Conservation (phyloP, 37 sponge, comb jelly and placozoan species). For the Cliona cf. orientalis region DNA sequence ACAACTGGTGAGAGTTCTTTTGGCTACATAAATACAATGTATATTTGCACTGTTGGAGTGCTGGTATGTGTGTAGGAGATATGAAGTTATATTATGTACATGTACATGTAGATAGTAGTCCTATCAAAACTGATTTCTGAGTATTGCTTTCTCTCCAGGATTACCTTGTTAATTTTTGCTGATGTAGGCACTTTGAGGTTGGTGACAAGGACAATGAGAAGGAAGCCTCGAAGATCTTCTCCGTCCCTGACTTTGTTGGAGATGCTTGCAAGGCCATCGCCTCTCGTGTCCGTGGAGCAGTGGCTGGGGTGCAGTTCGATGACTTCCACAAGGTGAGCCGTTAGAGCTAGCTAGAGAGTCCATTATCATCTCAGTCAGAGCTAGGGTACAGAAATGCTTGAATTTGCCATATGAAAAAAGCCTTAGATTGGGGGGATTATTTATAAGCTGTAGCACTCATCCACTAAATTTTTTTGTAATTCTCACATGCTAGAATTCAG, state of each 20-base stretch:
- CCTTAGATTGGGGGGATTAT: not conserved
- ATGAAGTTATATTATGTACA: too few species aligned
- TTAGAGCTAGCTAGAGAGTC: not conserved
- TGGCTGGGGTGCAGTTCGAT: conserved; percentile 97
- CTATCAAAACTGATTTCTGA: not conserved
- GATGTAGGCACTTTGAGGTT: conserved; percentile 87
- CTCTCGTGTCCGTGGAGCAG: conserved; percentile 97
- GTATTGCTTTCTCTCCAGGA: not conserved
- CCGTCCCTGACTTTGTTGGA: conserved; percentile 99
- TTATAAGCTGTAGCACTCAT: not conserved
- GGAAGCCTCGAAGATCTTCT: conserved; percentile 91
- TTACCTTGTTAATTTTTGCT: not conserved
- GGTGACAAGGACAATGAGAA: conserved; percentile 54
- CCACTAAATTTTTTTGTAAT: not conserved
- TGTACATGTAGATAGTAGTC: not conserved
- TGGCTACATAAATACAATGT: too few species aligned
- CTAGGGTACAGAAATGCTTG: not conserved
- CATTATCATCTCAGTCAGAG: not conserved
- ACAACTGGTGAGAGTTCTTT: conserved; percentile 98
- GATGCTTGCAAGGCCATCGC: conserved; percentile 99
- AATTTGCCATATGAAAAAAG: too few species aligned
- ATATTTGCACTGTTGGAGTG: too few species aligned
- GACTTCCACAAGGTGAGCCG: conserved; percentile 96
- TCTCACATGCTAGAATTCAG: conserved; percentile 82
- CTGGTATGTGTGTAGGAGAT: too few species aligned